Evolutionary conservation across 2,888 invertebrate species (phyloP), one percentile per base, ranked within the genome.

Genomic region (Bimastos eiseni): DNA sequence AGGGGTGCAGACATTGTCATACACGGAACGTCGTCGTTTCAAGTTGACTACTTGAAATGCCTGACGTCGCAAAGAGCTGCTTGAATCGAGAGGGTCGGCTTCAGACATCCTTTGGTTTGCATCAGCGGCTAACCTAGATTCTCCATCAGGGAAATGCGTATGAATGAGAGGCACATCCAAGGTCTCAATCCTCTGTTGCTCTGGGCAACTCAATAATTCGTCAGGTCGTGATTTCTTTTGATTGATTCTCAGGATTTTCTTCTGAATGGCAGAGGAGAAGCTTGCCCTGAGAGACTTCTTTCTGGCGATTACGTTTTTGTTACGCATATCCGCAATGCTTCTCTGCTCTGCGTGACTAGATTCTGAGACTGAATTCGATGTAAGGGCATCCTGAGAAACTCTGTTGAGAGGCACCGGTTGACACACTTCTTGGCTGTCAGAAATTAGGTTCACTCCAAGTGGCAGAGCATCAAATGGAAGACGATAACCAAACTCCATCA

Each of bases 231-330:
- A 70, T n/a, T 70, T 70, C n/a, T 70, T 70, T n/a, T 70, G 70
- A n/a, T 70, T 70, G 3, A n/a, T n/a, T 17, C 70, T 70, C 30
- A 70, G 70, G n/a, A 70, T 70, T n/a, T 70, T 70, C 70, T 70
- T 70, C 70, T 70, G 70, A 70, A 70, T 70, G 70, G 70, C 30
- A n/a, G n/a, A n/a, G 8, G 70, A 70, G 70, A 70, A 70, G n/a
- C 70, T 70, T 70, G 70, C 70, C n/a, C n/a, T 30, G 70, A 70
- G n/a, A n/a, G 70, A 70, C n/a, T 70, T 70, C 70, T 70, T 70
- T n/a, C 70, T n/a, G 6, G 30, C 30, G 1, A 70, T 13, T n/a
- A n/a, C n/a, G 8, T 13, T n/a, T 11, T 70, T n/a, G 6, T 70
- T 13, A n/a, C 5, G 30, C n/a, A 4, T n/a, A n/a, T 70, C 70